Evolutionary conservation across 1,140 invertebrate species (phyloP).

Genomic region (Trigoniulus corallinus): DNA sequence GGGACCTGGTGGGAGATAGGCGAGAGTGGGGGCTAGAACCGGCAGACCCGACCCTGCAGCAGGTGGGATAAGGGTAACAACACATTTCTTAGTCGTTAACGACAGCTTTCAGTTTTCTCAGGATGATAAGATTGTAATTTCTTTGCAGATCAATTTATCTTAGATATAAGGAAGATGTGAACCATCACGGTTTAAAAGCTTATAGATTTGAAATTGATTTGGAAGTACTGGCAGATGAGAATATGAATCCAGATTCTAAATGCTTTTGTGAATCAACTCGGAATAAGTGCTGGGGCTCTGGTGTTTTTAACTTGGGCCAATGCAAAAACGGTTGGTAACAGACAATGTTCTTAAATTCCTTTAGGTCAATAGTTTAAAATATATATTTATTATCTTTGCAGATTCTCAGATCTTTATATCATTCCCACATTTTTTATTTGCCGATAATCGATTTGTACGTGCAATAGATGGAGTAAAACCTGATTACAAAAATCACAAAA

Average conservation of each 20-base stretch:
- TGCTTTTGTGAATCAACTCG: neutral
- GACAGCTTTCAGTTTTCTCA: no score
- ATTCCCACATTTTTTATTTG: conserved; percentile 69
- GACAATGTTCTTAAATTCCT: neutral
- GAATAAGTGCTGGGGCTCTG: neutral
- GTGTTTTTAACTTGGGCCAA: neutral
- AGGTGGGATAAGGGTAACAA: no score
- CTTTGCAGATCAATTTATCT: neutral
- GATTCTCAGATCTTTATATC: conserved; percentile 38
- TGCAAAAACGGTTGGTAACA: neutral
- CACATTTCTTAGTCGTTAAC: no score
- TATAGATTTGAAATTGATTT: neutral
- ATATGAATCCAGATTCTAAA: neutral
- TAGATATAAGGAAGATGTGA: neutral
- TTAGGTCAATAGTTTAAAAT: neutral
- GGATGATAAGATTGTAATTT: no score
- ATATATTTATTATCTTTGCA: neutral
- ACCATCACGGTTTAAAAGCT: neutral
- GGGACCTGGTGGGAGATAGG: no score
- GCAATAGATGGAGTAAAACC: conserved; percentile 53
- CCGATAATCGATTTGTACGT: conserved; percentile 42
- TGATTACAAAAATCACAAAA: conserved; percentile 44
- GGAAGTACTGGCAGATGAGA: neutral
- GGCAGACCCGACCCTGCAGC: no score
- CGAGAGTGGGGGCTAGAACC: no score